phyloP scores from a whole-genome alignment of 2,797 vertebrate genomes.

The Parotocinclus haroldoi region DNA sequence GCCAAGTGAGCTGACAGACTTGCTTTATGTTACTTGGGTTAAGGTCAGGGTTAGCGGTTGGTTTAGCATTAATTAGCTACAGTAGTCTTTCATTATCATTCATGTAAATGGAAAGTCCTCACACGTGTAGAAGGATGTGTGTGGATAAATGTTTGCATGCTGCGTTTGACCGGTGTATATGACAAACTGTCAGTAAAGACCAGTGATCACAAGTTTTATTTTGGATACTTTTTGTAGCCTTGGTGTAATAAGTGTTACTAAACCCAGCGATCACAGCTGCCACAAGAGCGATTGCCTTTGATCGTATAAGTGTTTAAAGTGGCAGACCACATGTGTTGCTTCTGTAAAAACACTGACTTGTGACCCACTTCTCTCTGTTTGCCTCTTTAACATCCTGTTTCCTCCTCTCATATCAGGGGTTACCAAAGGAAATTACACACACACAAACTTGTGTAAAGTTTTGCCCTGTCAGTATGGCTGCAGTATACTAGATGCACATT shows the following conservation, averaged over 20 bases:
- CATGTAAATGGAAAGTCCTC: too few relatives aligned
- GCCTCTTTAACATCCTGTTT: conserved; percentile 28
- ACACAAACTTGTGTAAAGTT: conserved; percentile 24
- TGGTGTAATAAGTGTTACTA: background rate
- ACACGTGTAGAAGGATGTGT: too few relatives aligned
- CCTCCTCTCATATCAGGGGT: conserved; percentile 18
- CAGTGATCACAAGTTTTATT: background rate
- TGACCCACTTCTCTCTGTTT: conserved; percentile 33
- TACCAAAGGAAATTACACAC: conserved; percentile 33
- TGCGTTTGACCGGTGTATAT: too few relatives aligned
- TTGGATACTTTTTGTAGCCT: background rate
- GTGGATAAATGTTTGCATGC: too few relatives aligned
- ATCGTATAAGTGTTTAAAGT: conserved; percentile 5
- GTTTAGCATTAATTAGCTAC: too few relatives aligned
- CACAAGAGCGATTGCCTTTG: background rate
- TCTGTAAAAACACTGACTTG: conserved; percentile 30
- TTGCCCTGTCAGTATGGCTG: conserved; percentile 4
- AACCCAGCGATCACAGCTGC: background rate
- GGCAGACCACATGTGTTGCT: conserved; percentile 24
- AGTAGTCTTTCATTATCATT: too few relatives aligned
- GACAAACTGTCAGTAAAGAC: background rate
- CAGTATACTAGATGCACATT: conserved; percentile 52
- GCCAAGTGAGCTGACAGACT: too few relatives aligned
- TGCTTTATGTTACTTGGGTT: too few relatives aligned
- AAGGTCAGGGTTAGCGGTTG: too few relatives aligned